Base-by-base conservation (phyloP, 2,113 vertebrate species). In the Rhynchomys soricoides region DNA sequence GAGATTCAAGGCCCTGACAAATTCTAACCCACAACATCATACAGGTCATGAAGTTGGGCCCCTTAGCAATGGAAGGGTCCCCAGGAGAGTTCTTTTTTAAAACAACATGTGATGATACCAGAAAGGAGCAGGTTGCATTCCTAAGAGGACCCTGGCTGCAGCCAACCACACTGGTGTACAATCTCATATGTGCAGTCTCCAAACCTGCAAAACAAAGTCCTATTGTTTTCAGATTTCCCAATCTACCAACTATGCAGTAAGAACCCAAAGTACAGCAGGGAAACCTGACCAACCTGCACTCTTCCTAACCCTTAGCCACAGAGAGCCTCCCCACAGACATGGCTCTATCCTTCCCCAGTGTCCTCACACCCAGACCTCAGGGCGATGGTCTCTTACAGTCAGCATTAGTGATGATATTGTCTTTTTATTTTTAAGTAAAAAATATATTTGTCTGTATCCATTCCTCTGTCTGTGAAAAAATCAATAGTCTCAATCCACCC, bases 341-440 rank as follows among this genome's bases (percentile, higher is more conserved):
- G 43, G 22, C 50, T 71, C 71, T 4, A 19, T 22, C 34, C 52
- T 77, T 77, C 73, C 31, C 31, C 22, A 1, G 24, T 50, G 55
- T 43, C 78, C 16, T 21, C 24, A 52, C n/a, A 57, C 1, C 31
- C 2, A 50, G 17, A 74, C 71, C 9, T 1, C 5, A 48, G 64
- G 16, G 68, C 66, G 31, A 15, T 31, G 75, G 34, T 37, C 57
- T 71, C 50, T 87, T 87, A 40, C 79, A 40, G n/a, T 68, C 68
- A 50, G 4, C 26, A 24, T 19, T 45, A 74, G 66, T 34, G 59
- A n/a, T 75, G 37, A 12, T 94, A 31, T 8, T 83, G 13, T 45
- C 50, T 31, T 62, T 3, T 31, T 86, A 96, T 86, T 34, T 79
- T 70, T 94, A 89, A 87, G 37, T 66, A 90, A 94, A 91, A 96